These are phyloP conservation scores for Gari tellinella DNA, from an alignment of 2,888 invertebrate genomes.

Conservation along the genomic window DNA sequence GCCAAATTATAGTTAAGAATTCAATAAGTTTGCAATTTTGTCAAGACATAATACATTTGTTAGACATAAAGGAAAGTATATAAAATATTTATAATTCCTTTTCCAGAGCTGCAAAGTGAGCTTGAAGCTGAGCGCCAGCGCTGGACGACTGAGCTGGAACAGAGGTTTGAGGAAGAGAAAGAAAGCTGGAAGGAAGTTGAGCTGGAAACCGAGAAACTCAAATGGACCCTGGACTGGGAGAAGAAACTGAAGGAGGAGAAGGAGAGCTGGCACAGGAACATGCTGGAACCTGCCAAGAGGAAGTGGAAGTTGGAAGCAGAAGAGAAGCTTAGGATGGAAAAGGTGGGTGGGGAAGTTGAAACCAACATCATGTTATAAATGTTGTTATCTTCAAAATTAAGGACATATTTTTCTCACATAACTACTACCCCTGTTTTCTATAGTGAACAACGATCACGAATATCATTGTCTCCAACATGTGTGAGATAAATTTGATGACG, in stretches of 20 bases:
- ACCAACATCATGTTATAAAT: too few relatives aligned
- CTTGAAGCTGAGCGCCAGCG: conserved; percentile 45
- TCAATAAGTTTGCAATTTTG: too few relatives aligned
- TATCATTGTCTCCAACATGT: too few relatives aligned
- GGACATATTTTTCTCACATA: too few relatives aligned
- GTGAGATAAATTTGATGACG: too few relatives aligned
- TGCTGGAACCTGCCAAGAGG: conserved; percentile 52
- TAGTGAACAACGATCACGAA: too few relatives aligned
- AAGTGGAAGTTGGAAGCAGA: conserved; percentile 46
- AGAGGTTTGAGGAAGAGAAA: conserved; percentile 43
- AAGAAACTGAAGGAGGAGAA: conserved; percentile 37
- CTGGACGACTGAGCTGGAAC: conserved; percentile 44
- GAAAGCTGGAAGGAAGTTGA: conserved; percentile 56
- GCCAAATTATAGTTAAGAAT: too few relatives aligned
- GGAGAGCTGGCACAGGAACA: conserved; percentile 45
- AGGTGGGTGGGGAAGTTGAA: conserved; percentile 28
- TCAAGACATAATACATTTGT: too few relatives aligned
- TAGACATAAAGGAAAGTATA: too few relatives aligned
- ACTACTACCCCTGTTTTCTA: too few relatives aligned
- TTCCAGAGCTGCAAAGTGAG: conserved; percentile 33
- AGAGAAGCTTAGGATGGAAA: conserved; percentile 42
- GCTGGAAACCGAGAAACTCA: conserved; percentile 54
- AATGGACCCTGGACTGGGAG: conserved; percentile 51
- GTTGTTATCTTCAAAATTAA: too few relatives aligned
- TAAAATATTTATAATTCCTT: too few relatives aligned